phyloP scores from a whole-genome alignment of 2,797 vertebrate species.

The Danionella dracula region DNA sequence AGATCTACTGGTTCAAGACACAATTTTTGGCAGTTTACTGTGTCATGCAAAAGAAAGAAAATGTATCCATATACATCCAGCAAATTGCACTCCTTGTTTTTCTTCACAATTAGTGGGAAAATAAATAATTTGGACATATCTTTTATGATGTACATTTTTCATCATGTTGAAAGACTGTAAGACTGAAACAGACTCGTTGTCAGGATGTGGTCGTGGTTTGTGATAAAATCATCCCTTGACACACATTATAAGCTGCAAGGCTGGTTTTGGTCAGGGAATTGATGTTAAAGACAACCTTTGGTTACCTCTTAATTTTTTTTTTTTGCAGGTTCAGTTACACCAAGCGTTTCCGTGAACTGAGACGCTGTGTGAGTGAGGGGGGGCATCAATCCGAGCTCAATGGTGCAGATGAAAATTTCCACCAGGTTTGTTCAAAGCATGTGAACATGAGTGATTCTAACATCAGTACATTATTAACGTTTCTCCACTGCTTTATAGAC shows the following conservation, averaged over 20 bases:
- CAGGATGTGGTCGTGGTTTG: conserved; percentile 45
- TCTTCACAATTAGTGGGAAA: too few relatives aligned
- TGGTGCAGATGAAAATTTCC: conserved; percentile 66
- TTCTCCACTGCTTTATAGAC: not conserved
- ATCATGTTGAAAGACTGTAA: too few relatives aligned
- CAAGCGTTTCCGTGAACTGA: conserved; percentile 86
- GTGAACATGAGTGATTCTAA: not conserved
- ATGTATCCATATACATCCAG: too few relatives aligned
- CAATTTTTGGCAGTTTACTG: too few relatives aligned
- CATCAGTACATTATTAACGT: not conserved
- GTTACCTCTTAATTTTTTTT: not conserved
- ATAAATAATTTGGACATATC: too few relatives aligned
- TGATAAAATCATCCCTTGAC: conserved; percentile 5
- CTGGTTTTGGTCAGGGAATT: conserved; percentile 39
- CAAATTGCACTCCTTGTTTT: too few relatives aligned
- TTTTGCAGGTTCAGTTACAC: conserved; percentile 84
- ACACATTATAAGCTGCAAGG: conserved; percentile 27
- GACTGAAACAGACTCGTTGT: not conserved
- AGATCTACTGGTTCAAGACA: too few relatives aligned
- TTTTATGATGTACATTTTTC: too few relatives aligned
- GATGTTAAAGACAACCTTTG: conserved; percentile 18
- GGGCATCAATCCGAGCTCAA: conserved; percentile 81
- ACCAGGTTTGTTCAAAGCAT: conserved; percentile 63
- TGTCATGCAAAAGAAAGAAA: too few relatives aligned
- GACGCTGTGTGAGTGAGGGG: conserved; percentile 76